A percentile compares a stretch with the other conserved stretches of the same genome.
phyloP scores from a whole-genome alignment of 1,140 invertebrate genomes.

The Caerostris extrusa region DNA sequence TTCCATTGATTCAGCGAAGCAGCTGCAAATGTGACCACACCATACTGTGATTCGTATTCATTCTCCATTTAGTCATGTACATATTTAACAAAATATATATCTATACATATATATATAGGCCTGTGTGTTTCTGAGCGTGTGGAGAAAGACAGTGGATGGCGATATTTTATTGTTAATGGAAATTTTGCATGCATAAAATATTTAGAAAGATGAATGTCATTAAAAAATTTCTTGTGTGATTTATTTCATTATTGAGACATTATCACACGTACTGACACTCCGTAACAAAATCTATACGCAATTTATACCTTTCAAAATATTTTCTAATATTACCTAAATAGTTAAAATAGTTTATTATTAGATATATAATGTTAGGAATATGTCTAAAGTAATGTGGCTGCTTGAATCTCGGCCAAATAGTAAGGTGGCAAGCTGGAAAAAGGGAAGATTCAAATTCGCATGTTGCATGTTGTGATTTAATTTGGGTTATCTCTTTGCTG shows the following conservation, averaged over 20 bases:
- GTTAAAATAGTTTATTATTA: no score
- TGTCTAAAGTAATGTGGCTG: no score
- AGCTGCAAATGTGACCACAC: background rate
- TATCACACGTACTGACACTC: no score
- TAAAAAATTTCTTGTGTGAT: background rate
- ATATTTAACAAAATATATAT: background rate
- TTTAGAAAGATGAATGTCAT: conserved; percentile 1
- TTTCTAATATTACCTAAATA: no score
- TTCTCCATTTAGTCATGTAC: background rate
- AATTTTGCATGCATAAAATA: conserved; percentile 28
- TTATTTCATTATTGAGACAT: background rate
- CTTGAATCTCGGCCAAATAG: no score
- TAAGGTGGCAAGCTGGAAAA: no score
- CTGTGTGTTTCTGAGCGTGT: background rate
- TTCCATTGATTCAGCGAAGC: background rate
- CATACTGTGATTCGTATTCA: conserved; percentile 27
- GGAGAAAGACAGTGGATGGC: background rate
- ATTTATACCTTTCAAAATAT: no score
- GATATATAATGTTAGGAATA: no score
- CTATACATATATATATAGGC: background rate
- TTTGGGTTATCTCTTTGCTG: no score
- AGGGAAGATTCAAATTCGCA: no score
- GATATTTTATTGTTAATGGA: conserved; percentile 23
- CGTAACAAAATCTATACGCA: no score
- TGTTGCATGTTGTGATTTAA: no score